phyloP scores from a whole-genome alignment of 2,888 invertebrate species.

The Phengaris alcon region DNA sequence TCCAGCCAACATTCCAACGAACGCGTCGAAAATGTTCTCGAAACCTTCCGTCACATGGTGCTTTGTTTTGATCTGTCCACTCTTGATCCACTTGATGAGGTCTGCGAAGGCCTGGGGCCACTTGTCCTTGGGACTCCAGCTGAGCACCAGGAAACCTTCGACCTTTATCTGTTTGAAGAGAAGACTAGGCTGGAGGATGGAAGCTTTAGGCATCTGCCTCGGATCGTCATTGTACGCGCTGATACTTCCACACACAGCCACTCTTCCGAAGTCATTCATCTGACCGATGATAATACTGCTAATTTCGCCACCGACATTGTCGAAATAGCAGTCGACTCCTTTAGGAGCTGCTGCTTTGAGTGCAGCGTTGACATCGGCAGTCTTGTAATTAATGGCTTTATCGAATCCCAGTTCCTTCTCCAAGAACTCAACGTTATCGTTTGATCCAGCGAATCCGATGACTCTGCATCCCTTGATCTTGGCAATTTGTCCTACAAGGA shows the following conservation, averaged over 20 bases:
- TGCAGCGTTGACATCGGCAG: slow-evolving; percentile 70
- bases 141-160: slow-evolving; percentile 72
- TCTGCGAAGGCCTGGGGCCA: slow-evolving; percentile 76
- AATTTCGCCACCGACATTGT: slow-evolving; percentile 85
- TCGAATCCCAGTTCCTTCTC: slow-evolving; percentile 83
- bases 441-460: slow-evolving; percentile 85
- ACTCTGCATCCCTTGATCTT: slow-evolving; percentile 82
- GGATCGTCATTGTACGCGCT: slow-evolving; percentile 75
- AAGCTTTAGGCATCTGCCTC: slow-evolving; percentile 44
- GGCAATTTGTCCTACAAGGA: slow-evolving; percentile 86
- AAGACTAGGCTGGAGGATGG: slow-evolving; percentile 69
- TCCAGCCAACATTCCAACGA: slow-evolving; percentile 77
- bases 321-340: slow-evolving; percentile 87
- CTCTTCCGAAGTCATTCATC: slow-evolving; percentile 81
- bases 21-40: slow-evolving; percentile 81
- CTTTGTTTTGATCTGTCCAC: slow-evolving; percentile 80
- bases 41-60: slow-evolving; percentile 82
- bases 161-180: slow-evolving; percentile 75
- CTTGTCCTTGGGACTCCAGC: slow-evolving; percentile 58
- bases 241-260: slow-evolving; percentile 82
- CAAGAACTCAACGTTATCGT: slow-evolving; percentile 85
- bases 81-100: slow-evolving; percentile 75
- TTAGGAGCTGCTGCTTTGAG: slow-evolving; percentile 82
- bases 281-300: slow-evolving; percentile 78
- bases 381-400: slow-evolving; percentile 86